phyloP scores from a whole-genome alignment of 1,140 invertebrate species.

The Drosophila seguyi region DNA sequence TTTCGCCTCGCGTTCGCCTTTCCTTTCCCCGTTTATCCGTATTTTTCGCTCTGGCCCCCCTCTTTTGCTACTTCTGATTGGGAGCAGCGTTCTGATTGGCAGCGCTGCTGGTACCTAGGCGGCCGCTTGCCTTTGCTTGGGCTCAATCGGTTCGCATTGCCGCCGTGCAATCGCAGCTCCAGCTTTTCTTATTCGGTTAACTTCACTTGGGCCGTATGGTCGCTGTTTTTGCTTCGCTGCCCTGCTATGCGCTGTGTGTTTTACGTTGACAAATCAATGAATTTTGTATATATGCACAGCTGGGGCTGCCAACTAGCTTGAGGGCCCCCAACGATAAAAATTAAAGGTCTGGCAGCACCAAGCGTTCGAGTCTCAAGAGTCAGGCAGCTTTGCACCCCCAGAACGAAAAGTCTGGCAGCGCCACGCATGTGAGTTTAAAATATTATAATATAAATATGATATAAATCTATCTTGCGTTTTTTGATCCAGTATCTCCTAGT shows the following conservation, averaged over 20 bases:
- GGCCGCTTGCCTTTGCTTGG: slow-evolving; percentile 16
- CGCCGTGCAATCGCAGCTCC: slow-evolving; percentile 40
- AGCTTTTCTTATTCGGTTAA: slow-evolving; percentile 60
- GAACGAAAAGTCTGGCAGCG: too few relatives aligned
- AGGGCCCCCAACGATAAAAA: not conserved
- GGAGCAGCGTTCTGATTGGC: slow-evolving; percentile 69
- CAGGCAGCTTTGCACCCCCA: too few relatives aligned
- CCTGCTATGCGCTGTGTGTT: slow-evolving; percentile 67
- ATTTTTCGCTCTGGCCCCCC: slow-evolving; percentile 49
- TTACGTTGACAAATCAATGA: slow-evolving; percentile 84
- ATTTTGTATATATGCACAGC: slow-evolving; percentile 74
- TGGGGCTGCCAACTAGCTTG: slow-evolving; percentile 9
- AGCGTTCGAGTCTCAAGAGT: too few relatives aligned
- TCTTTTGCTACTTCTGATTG: slow-evolving; percentile 60
- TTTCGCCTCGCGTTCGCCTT: slow-evolving; percentile 29
- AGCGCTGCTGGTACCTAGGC: slow-evolving; percentile 38
- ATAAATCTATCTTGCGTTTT: too few relatives aligned
- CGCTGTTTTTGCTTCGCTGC: slow-evolving; percentile 40
- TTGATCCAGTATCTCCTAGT: too few relatives aligned
- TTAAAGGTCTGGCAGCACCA: too few relatives aligned
- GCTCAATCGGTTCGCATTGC: slow-evolving; percentile 45
- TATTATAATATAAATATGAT: too few relatives aligned
- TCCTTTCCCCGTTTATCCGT: slow-evolving; percentile 63
- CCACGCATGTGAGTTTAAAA: too few relatives aligned
- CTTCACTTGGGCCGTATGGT: slow-evolving; percentile 43